Percentiles rank a stretch among this genome's conserved stretches.
Evolutionary conservation across 2,113 vertebrate genomes (phyloP).

Genomic region (Sus scrofa): T2T-Sscrofa CM000817.6:168184001-168184500

Average conservation of each 20-base stretch:
- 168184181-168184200: not conserved
- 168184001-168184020: conserved; percentile 16
- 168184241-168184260: not conserved
- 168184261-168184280: no score
- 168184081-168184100: not conserved
- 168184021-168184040: not conserved
- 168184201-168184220: not conserved
- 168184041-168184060: not conserved
- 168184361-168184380: no score
- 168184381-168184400: no score
- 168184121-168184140: not conserved
- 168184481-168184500: no score
- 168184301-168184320: no score
- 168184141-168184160: conserved; percentile 21
- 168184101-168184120: conserved; percentile 38
- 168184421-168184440: no score
- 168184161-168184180: conserved; percentile 27
- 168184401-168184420: no score
- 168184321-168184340: no score
- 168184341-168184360: no score
- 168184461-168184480: no score
- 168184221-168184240: conserved; percentile 9
- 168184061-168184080: not conserved
- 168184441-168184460: no score
- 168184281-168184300: no score